phyloP scores from a whole-genome alignment of 2,113 vertebrate genomes.

The Clarias macrocephalus region DNA sequence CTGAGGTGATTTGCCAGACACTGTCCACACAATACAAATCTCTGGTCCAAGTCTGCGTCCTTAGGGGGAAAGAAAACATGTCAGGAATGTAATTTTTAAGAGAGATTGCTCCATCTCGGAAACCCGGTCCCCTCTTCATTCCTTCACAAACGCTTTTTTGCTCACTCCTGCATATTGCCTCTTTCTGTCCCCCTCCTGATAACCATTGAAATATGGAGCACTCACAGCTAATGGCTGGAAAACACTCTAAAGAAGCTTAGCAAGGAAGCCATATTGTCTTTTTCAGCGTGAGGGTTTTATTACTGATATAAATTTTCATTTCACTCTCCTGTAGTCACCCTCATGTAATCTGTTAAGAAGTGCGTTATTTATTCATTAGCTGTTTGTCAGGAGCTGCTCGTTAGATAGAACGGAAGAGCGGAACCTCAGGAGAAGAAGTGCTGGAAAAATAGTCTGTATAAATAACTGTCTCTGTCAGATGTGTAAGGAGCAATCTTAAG shows the following conservation, averaged over 20 bases:
- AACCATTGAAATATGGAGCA: constrained; percentile 53
- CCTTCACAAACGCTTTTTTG: constrained; percentile 19
- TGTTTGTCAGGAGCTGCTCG: constrained; percentile 38
- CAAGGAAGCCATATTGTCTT: constrained; percentile 42
- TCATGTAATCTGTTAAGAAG: constrained; percentile 60
- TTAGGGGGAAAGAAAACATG: constrained; percentile 16
- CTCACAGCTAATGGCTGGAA: constrained; percentile 42
- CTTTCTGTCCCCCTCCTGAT: constrained; percentile 49
- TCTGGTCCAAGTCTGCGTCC: not conserved
- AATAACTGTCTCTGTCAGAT: not conserved
- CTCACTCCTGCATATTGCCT: constrained; percentile 50
- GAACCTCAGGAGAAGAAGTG: constrained; percentile 49
- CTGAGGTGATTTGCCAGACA: not conserved
- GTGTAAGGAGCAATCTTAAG: not conserved
- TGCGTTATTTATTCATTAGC: constrained; percentile 71
- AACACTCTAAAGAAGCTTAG: constrained; percentile 30
- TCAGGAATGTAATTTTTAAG: constrained; percentile 45
- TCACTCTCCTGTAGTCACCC: constrained; percentile 50
- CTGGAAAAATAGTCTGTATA: constrained; percentile 46
- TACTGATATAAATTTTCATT: constrained; percentile 57
- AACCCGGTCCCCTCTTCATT: constrained; percentile 8
- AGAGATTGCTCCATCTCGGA: constrained; percentile 38
- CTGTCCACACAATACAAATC: constrained; percentile 6
- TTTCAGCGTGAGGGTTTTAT: constrained; percentile 43
- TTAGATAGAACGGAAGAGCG: constrained; percentile 63